These are phyloP conservation scores for Delphinus delphis DNA, from an alignment of 2,113 vertebrate species.

Conservation along the genomic window DNA sequence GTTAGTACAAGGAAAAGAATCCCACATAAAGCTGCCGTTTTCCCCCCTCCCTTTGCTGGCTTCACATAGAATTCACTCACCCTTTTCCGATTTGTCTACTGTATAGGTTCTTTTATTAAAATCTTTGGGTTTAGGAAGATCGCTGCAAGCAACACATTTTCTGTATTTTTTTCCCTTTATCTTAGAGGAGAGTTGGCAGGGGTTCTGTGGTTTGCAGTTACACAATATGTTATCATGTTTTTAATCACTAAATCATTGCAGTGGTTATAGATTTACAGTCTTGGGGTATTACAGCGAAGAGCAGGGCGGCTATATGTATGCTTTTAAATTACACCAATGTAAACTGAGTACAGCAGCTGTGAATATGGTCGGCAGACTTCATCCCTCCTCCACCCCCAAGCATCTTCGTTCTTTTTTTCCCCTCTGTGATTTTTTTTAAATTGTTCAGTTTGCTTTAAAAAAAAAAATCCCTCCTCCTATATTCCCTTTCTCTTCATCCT, in stretches of 20 bases:
- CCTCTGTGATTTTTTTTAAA: constrained; percentile 26
- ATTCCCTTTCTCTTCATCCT: constrained; percentile 3
- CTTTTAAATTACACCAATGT: constrained; percentile 80
- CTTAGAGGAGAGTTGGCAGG: constrained; percentile 89
- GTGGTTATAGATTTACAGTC: constrained; percentile 92
- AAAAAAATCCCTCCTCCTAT: constrained; percentile 17
- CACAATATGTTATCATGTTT: constrained; percentile 94
- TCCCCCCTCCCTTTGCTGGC: constrained; percentile 46
- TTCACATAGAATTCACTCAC: constrained; percentile 63
- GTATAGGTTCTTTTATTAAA: constrained; percentile 78
- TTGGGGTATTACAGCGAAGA: constrained; percentile 82
- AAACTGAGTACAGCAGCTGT: constrained; percentile 59
- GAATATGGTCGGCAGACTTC: constrained; percentile 56
- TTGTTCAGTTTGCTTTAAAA: constrained; percentile 63
- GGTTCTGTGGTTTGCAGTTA: constrained; percentile 93
- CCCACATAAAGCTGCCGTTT: constrained; percentile 81
- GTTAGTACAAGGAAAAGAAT: constrained; percentile 85
- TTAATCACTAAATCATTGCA: constrained; percentile 94
- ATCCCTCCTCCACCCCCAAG: not conserved
- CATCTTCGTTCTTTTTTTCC: not conserved
- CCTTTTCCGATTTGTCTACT: constrained; percentile 46
- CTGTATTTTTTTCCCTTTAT: constrained; percentile 84
- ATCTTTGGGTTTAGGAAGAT: constrained; percentile 82
- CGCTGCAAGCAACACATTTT: constrained; percentile 84
- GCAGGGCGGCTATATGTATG: constrained; percentile 77